Evolutionary conservation across 1,140 invertebrate species (phyloP), one percentile per base, ranked within the genome.

Genomic region (Drosophila ohnishii): DNA sequence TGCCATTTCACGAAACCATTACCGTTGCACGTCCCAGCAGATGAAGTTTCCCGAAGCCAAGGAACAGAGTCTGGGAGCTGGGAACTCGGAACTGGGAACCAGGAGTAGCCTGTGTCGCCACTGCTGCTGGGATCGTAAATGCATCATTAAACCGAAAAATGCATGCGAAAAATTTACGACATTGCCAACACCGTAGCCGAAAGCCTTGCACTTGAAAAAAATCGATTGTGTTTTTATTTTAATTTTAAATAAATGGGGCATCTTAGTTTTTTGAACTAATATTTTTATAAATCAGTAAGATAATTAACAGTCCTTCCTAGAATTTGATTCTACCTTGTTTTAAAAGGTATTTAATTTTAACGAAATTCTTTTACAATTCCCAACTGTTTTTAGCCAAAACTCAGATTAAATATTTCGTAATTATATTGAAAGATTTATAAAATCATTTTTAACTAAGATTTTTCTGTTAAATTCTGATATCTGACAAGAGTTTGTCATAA

Each of bases 81-180:
- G 45, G 45, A 47, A 22, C 44, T 47, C 22, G 22, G 44, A 47
- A 16, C 39, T 37, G 22, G 44, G 16, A n/a, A 22, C 53, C 42
- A 34, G 63, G 75, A 71, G 69, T 73, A 47, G 34, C 51, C 63
- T 40, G 71, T 65, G 79, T 73, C 82, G 81, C 61, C 78, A 82
- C 79, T 82, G 84, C 75, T 75, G 82, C 55, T 86, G 56, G 83
- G 80, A 87, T 90, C 87, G 87, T 90, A 90, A 90, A 90, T 90
- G 88, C 88, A 90, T 90, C 88, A 90, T 90, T 90, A 90, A 90
- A 90, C 83, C 80, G 75, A 90, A 90, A 90, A 90, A 90, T 88
- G 88, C 88, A 90, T 88, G 88, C 88, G 80, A 87, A 87, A 80
- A 90, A 84, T 90, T 90, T 90, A 90, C 88, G 88, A 90, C 86